Percentiles rank a stretch among this genome's conserved stretches.
These are phyloP conservation scores for Carettochelys insculpta DNA, from an alignment of 2,113 vertebrate genomes.

Conservation along the genomic window DNA sequence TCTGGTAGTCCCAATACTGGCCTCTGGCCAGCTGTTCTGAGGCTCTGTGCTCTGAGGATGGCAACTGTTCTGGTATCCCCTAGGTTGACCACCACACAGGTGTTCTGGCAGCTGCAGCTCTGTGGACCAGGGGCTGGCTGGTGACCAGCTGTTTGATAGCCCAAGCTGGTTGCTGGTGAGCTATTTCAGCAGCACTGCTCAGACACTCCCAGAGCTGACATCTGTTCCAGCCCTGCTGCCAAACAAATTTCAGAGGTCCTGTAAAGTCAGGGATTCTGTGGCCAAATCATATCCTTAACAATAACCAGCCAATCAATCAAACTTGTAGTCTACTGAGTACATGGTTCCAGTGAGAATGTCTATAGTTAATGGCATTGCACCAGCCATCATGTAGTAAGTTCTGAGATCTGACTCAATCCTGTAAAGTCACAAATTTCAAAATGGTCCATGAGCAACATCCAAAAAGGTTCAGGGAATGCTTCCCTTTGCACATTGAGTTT, in stretches of 20 bases:
- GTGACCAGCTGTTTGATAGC: too few species aligned
- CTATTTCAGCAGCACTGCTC: too few species aligned
- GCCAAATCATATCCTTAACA: too few species aligned
- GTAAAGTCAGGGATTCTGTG: too few species aligned
- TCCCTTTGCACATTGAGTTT: neutral
- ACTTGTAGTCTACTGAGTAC: neutral
- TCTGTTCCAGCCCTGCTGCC: neutral
- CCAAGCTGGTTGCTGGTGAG: too few species aligned
- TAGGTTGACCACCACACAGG: neutral
- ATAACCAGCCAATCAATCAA: neutral
- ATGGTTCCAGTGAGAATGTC: neutral
- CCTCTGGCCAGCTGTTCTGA: too few species aligned
- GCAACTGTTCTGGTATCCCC: neutral
- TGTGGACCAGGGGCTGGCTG: too few species aligned
- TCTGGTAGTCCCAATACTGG: neutral
- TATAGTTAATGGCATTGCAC: neutral
- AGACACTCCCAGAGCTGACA: neutral
- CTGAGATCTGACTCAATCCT: neutral
- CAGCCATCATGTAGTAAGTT: neutral
- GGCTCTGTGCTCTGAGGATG: too few species aligned
- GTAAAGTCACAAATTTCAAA: neutral
- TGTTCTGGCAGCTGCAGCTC: neutral
- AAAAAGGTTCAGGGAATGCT: neutral
- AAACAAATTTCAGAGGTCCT: too few species aligned
- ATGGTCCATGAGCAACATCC: neutral